A percentile compares a stretch with the other conserved stretches of the same genome.
These are phyloP conservation scores for Sebastes matsubarae DNA, from an alignment of 2,797 vertebrate genomes.

Conservation along the genomic window DNA sequence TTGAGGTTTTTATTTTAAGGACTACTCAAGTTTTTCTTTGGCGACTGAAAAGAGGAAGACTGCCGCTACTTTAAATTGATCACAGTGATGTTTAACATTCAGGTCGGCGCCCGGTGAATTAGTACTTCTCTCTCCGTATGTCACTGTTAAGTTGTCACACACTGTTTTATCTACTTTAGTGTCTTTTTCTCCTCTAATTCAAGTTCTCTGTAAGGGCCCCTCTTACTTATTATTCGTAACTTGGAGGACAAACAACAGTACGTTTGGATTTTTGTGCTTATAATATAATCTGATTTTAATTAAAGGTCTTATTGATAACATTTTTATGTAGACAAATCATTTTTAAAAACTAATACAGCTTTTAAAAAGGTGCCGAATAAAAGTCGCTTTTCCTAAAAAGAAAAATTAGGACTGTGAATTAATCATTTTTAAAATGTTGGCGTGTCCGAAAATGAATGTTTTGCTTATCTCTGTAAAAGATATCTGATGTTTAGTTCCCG, in stretches of 20 bases:
- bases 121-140: neutral
- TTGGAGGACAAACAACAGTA: neutral
- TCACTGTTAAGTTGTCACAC: neutral
- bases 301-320: too few species aligned
- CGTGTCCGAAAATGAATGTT: too few species aligned
- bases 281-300: constrained; percentile 15
- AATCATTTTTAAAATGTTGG: too few species aligned
- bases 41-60: constrained; percentile 1
- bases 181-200: neutral
- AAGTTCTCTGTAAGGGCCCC: neutral
- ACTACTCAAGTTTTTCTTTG: constrained; percentile 29
- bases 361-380: too few species aligned
- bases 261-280: neutral
- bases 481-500: too few species aligned
- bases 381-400: too few species aligned
- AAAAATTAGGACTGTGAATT: too few species aligned
- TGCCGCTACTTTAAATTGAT: constrained; percentile 34
- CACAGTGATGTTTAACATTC: constrained; percentile 20
- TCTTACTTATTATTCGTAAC: neutral
- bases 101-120: neutral
- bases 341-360: too few species aligned
- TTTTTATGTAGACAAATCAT: too few species aligned
- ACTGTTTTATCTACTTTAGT: neutral
- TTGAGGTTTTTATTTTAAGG: constrained; percentile 53
- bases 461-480: too few species aligned